Evolutionary conservation across 2,113 vertebrate species (phyloP).

Genomic region (Pteronura brasiliensis): DNA sequence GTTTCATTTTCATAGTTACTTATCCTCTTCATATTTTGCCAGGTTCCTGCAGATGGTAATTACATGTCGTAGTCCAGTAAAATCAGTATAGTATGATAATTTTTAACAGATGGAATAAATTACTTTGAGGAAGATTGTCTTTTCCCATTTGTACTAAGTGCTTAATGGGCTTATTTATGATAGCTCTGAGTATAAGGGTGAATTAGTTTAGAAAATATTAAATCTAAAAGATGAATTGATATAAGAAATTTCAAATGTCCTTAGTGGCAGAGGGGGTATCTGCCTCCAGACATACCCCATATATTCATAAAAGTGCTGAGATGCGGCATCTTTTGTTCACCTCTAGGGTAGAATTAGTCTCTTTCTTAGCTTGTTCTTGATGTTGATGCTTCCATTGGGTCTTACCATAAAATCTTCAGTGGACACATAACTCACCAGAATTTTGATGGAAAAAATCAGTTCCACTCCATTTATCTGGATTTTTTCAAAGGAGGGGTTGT

Average conservation of each 20-base stretch:
- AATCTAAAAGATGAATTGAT: not conserved
- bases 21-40: not conserved
- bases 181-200: not conserved
- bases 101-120: constrained; percentile 4
- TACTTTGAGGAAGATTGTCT: not conserved
- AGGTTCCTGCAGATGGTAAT: not conserved
- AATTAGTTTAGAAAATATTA: not conserved
- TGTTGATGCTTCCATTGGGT: not conserved
- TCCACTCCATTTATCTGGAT: not conserved
- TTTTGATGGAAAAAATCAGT: constrained; percentile 7
- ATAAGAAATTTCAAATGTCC: not conserved
- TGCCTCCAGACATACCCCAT: not conserved
- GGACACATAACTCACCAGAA: not conserved
- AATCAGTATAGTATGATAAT: not conserved
- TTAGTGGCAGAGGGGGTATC: not conserved
- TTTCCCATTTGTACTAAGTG: not conserved
- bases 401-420: not conserved
- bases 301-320: not conserved
- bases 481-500: not conserved
- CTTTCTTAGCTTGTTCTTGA: not conserved
- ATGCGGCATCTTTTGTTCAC: not conserved
- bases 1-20: not conserved
- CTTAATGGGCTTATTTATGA: not conserved
- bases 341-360: not conserved
- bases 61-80: not conserved